Conservation (phyloP, 2,888 invertebrate genomes). For the Frankliniella fusca region DNA sequence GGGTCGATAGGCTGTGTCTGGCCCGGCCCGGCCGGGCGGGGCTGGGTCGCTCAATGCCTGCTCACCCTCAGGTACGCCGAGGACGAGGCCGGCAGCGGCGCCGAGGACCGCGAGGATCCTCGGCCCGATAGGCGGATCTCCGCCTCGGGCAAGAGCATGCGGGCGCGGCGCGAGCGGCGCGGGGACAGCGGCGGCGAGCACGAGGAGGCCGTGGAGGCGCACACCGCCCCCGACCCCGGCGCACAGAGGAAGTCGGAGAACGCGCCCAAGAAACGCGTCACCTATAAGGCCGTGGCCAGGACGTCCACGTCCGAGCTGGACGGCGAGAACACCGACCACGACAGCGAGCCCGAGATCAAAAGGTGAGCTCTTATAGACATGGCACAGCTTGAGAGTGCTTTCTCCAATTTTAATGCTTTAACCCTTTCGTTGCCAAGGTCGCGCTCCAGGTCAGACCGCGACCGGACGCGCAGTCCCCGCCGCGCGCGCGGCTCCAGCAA, state of each 20-base stretch:
- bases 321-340: slow-evolving; percentile 42
- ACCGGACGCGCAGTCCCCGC: slow-evolving; percentile 27
- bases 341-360: not conserved
- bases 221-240: not conserved
- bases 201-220: not conserved
- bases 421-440: not conserved
- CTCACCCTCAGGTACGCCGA: not conserved
- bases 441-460: slow-evolving; percentile 38
- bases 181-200: not conserved
- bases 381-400: not conserved
- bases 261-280: slow-evolving; percentile 17
- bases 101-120: not conserved
- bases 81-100: too few relatives aligned
- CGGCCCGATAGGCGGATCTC: not conserved
- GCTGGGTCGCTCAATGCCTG: not conserved
- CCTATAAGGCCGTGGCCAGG: slow-evolving; percentile 13
- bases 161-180: too few relatives aligned
- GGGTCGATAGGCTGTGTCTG: slow-evolving; percentile 31
- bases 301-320: slow-evolving; percentile 34
- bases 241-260: not conserved
- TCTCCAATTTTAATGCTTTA: too few relatives aligned
- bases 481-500: not conserved
- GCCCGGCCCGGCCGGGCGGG: not conserved
- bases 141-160: too few relatives aligned
- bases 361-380: not conserved